phyloP scores from a whole-genome alignment of 2,113 vertebrate genomes.

The Bombycilla garrulus region DNA sequence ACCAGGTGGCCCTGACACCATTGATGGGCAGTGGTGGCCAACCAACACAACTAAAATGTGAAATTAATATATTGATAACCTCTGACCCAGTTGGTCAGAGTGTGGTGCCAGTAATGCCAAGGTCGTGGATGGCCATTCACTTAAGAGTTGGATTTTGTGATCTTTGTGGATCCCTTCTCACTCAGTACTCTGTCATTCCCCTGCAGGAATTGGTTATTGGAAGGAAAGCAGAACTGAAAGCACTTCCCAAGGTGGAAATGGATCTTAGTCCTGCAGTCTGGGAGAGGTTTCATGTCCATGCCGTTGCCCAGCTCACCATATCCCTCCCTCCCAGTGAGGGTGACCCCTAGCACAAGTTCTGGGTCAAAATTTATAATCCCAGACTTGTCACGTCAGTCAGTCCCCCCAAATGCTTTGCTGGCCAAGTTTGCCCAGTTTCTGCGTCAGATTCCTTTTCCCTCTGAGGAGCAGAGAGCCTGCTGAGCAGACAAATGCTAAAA shows the following conservation, averaged over 20 bases:
- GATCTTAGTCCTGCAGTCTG: not conserved
- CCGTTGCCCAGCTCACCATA: not conserved
- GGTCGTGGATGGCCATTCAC: too few relatives aligned
- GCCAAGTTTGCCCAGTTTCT: not conserved
- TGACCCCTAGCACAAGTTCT: not conserved
- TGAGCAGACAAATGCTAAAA: not conserved
- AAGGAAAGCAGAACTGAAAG: not conserved
- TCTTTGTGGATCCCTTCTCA: not conserved
- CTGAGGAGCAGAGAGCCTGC: not conserved
- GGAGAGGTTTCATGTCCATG: accelerated
- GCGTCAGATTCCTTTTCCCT: not conserved
- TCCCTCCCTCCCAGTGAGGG: not conserved
- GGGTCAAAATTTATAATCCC: accelerated
- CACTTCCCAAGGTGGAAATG: not conserved
- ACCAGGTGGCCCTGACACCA: not conserved
- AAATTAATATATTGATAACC: not conserved
- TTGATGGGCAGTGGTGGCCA: not conserved
- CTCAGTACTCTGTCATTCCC: not conserved
- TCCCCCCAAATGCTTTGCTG: not conserved
- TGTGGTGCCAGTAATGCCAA: not conserved
- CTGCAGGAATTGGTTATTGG: not conserved
- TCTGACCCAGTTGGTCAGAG: not conserved
- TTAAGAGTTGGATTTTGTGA: not conserved
- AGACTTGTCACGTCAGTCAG: not conserved
- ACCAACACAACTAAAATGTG: not conserved